phyloP scores from a whole-genome alignment of 1,140 invertebrate species.

The Zaprionus ghesquierei region DNA sequence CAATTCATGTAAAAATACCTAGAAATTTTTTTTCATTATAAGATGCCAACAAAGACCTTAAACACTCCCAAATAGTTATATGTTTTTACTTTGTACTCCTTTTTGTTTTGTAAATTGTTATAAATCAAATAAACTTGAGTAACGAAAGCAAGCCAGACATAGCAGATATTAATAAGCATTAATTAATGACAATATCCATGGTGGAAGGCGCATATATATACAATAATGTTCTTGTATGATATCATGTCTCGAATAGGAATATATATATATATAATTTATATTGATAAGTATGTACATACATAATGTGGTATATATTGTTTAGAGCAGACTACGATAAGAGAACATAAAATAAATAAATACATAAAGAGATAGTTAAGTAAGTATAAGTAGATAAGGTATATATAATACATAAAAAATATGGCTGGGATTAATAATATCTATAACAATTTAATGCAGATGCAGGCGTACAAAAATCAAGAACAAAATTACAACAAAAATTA shows the following conservation, averaged over 20 bases:
- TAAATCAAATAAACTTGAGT: background rate
- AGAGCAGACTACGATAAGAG: conserved; percentile 13
- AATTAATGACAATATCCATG: conserved; percentile 39
- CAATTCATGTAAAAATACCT: background rate
- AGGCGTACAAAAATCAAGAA: conserved; percentile 46
- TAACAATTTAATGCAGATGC: conserved; percentile 19
- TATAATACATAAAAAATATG: conserved; percentile 16
- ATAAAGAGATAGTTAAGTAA: conserved; percentile 17
- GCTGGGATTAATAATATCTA: conserved; percentile 15
- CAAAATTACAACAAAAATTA: conserved; percentile 26
- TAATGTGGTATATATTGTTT: background rate
- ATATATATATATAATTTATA: conserved; percentile 13
- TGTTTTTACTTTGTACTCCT: background rate
- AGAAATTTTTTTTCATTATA: background rate
- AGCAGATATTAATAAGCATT: conserved; percentile 44
- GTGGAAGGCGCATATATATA: conserved; percentile 33
- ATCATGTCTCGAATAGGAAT: conserved; percentile 31
- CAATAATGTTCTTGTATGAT: conserved; percentile 47
- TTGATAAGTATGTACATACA: conserved; percentile 13
- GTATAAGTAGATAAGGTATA: conserved; percentile 8
- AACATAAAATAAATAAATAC: conserved; percentile 28
- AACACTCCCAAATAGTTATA: background rate
- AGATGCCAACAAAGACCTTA: too few species aligned
- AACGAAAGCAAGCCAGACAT: conserved; percentile 39
- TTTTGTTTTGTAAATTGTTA: background rate